These are phyloP conservation scores for Eulemur macaco DNA, from an alignment of 2,113 vertebrate genomes.

Conservation along the genomic window DNA sequence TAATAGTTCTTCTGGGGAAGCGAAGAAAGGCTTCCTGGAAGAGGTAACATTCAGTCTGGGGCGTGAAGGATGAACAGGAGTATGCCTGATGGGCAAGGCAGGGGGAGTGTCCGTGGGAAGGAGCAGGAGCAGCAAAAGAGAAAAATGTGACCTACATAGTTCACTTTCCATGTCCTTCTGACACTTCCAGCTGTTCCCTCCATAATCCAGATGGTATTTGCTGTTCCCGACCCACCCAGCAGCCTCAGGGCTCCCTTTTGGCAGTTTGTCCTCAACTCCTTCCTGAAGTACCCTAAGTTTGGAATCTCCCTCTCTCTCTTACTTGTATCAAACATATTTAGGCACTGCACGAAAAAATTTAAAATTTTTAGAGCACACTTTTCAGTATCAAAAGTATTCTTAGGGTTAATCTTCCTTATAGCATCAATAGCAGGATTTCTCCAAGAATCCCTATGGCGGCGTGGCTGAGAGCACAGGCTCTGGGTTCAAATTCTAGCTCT, in stretches of 20 bases:
- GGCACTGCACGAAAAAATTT: background rate
- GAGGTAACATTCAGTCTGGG: background rate
- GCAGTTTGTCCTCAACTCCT: background rate
- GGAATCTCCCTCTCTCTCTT: background rate
- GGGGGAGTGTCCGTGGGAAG: background rate
- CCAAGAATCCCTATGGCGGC: background rate
- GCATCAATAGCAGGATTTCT: background rate
- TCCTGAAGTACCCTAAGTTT: background rate
- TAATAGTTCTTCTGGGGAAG: background rate
- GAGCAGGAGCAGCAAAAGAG: background rate
- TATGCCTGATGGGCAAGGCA: background rate
- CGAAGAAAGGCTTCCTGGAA: background rate
- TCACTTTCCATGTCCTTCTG: background rate
- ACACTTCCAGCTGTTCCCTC: background rate
- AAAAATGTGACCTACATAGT: background rate
- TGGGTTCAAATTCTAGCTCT: background rate
- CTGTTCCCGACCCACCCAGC: background rate
- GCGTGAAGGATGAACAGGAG: background rate
- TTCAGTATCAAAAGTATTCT: background rate
- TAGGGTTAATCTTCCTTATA: background rate
- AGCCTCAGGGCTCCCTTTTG: background rate
- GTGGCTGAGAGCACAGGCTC: background rate
- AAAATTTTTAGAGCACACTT: background rate
- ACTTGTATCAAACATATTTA: background rate
- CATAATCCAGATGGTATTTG: background rate